Evolutionary conservation across 2,797 vertebrate genomes (phyloP).

Genomic region (Cyclopterus lumpus): DNA sequence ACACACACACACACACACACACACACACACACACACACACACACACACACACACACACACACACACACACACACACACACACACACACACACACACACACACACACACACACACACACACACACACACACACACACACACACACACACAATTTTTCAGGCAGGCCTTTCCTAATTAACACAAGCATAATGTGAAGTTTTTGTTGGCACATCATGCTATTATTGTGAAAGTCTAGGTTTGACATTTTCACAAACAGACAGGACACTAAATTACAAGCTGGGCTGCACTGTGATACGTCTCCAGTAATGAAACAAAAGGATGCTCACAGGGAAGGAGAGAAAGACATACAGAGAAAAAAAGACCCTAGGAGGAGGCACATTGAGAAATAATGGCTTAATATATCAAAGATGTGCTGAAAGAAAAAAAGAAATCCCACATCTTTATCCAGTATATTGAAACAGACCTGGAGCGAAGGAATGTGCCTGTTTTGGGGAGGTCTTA

Average conservation of each 20-base stretch:
- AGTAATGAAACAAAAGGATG: conserved; percentile 38
- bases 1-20: neutral
- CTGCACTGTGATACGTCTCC: conserved; percentile 32
- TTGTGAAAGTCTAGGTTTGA: conserved; percentile 49
- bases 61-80: neutral
- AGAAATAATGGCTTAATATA: conserved; percentile 48
- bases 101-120: neutral
- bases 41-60: neutral
- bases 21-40: neutral
- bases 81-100: neutral
- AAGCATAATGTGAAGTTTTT: conserved; percentile 29
- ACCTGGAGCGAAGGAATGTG: conserved; percentile 12
- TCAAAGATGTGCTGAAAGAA: conserved; percentile 44
- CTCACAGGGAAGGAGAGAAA: conserved; percentile 18
- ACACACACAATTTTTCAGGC: conserved; percentile 12
- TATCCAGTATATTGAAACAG: conserved; percentile 22
- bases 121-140: neutral
- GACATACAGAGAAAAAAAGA: conserved; percentile 6
- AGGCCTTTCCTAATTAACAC: conserved; percentile 32
- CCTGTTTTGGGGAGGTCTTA: conserved; percentile 38
- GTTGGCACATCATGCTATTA: conserved; percentile 18
- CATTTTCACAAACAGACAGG: conserved; percentile 41
- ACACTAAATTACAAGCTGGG: conserved; percentile 49
- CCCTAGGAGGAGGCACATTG: conserved; percentile 23
- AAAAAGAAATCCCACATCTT: conserved; percentile 31